Evolutionary conservation across 2,113 vertebrate species (phyloP).

Genomic region (Grammomys dolichurus): DNA sequence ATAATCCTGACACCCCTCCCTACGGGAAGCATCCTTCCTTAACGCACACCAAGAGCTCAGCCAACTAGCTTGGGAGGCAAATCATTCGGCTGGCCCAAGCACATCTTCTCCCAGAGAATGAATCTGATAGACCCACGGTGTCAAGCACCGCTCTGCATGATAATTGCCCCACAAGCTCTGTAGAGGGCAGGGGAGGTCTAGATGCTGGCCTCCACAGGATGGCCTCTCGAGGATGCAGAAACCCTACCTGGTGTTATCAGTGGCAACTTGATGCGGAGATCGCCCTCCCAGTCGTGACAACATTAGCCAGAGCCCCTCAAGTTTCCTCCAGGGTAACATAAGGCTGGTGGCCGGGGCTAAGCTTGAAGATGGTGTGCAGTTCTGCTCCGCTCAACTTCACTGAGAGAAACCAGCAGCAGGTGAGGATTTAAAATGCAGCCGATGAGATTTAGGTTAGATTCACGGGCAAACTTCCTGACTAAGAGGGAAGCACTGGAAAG

Average conservation of each 20-base stretch:
- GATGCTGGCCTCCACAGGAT: neutral
- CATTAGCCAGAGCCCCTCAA: constrained; percentile 81
- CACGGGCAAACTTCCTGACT: constrained; percentile 80
- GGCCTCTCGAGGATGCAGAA: constrained; percentile 66
- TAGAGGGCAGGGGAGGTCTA: constrained; percentile 21
- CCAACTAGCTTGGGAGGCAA: neutral
- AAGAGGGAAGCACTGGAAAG: constrained; percentile 70
- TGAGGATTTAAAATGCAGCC: constrained; percentile 78
- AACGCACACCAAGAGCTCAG: neutral
- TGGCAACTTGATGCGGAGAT: constrained; percentile 69
- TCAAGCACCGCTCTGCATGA: constrained; percentile 59
- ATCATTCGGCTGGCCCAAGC: constrained; percentile 32
- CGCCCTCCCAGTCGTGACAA: constrained; percentile 64
- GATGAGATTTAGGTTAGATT: constrained; percentile 84
- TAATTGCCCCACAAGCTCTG: constrained; percentile 55
- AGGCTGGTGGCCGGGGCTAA: constrained; percentile 52
- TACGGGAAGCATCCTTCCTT: neutral
- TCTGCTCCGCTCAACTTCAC: constrained; percentile 18
- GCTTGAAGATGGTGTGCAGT: neutral
- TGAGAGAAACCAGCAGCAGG: neutral
- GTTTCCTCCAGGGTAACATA: constrained; percentile 81
- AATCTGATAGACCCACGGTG: constrained; percentile 48
- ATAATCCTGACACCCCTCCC: neutral
- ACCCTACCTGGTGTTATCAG: constrained; percentile 79
- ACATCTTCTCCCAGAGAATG: constrained; percentile 67